These are phyloP conservation scores for Leptestheria dahalacensis DNA, from an alignment of 1,140 invertebrate species.

Conservation along the genomic window DNA sequence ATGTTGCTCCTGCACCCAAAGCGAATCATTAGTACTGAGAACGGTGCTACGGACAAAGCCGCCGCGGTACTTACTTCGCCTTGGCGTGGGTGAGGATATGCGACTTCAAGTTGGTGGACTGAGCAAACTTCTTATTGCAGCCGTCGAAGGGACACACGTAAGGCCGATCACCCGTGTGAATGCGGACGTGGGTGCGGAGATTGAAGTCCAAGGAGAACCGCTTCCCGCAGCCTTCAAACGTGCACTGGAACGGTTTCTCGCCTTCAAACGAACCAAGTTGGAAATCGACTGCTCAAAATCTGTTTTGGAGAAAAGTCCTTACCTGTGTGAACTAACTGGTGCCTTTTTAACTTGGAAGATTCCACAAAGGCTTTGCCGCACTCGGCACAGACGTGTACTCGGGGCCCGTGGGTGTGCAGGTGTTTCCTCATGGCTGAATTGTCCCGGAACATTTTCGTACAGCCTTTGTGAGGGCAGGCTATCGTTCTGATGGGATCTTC, in stretches of 20 bases:
- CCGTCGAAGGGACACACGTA: slow-evolving; percentile 97
- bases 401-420: slow-evolving; percentile 87
- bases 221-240: slow-evolving; percentile 97
- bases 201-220: slow-evolving; percentile 96
- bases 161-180: slow-evolving; percentile 91
- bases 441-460: slow-evolving; percentile 91
- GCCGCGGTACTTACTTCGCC: slow-evolving; percentile 48
- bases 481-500: slow-evolving; percentile 71
- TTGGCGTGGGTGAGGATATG: slow-evolving; percentile 96
- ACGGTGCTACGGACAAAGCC: neutral
- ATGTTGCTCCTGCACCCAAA: slow-evolving; percentile 6
- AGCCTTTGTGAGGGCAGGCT: slow-evolving; percentile 85
- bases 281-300: neutral
- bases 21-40: neutral
- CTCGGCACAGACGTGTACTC: slow-evolving; percentile 93
- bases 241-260: slow-evolving; percentile 51
- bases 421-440: slow-evolving; percentile 97
- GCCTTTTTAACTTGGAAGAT: slow-evolving; percentile 87
- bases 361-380: slow-evolving; percentile 98
- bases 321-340: slow-evolving; percentile 86
- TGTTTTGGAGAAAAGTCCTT: neutral
- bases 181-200: slow-evolving; percentile 83
- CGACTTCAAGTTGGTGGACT: slow-evolving; percentile 94
- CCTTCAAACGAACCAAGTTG: neutral
- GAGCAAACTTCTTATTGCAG: slow-evolving; percentile 96